Base-by-base conservation (phyloP, 2,888 invertebrate species). In the Cryptops parisi region DNA sequence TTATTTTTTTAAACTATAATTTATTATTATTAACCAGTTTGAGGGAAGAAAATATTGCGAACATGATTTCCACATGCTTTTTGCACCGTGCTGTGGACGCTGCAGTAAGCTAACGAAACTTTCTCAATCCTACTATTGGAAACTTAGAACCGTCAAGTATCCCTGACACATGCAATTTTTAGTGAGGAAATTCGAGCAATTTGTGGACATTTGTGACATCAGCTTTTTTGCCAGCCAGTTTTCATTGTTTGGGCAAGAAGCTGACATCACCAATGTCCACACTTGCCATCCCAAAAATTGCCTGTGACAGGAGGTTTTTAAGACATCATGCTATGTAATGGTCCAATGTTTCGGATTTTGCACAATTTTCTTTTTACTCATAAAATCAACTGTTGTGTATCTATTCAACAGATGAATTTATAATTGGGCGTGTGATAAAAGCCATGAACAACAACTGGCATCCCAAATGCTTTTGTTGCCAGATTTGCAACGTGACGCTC, bases 391-490 rank as follows among this genome's bases (percentile, higher is more conserved):
- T 15, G 43, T 56, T 55, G 39, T 54, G 50, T n/a, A n/a, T n/a
- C n/a, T 41, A 52, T 41, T 26, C 17, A 12, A 23, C 65, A 84
- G 84, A 83, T 23, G 93, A 94, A 70, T 98, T 98, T 69, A 90
- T 98, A 56, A 91, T 97, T 67, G 98, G 98, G 0, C 81, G 98
- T 54, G 98, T 99, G 45, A 98, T 99, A 67, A 98, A 98, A 70
- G 98, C 98, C 1, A 96, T 98, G 93, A 93, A 96, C 65, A 81
- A 89, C 27, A 94, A 89, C 70, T 99, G 98, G 98, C 98, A 99
- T 73, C 96, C 97, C 1, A 79, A 81, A 56, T 99, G 98, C 70
- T 99, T 99, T 76, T 81, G 87, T 22, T 99, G 98, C 67, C 88
- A 96, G 67, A 79, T 90, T 70, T 99, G 98, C 70, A 78, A 77